A percentile compares a stretch with the other conserved stretches of the same genome.
These are phyloP conservation scores for Temnothorax nylanderi DNA, from an alignment of 1,140 invertebrate genomes.

Conservation along the genomic window DNA sequence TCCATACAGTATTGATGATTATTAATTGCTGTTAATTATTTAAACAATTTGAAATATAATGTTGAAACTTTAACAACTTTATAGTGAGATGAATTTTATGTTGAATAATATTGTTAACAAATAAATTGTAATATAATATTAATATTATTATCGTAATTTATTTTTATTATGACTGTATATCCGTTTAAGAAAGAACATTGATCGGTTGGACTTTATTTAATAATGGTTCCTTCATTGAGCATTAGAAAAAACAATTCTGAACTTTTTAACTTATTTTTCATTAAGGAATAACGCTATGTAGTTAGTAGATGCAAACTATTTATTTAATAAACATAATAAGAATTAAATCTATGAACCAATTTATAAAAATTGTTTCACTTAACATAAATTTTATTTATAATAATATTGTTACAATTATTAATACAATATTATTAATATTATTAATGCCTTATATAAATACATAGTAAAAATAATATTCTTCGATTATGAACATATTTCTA, in stretches of 20 bases:
- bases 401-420: slow-evolving; percentile 36
- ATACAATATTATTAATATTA: slow-evolving; percentile 61
- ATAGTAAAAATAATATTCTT: slow-evolving; percentile 59
- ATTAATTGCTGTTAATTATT: not conserved
- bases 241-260: not conserved
- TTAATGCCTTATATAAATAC: slow-evolving; percentile 64
- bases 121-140: slow-evolving; percentile 33
- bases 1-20: slow-evolving; percentile 8
- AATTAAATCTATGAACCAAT: not conserved
- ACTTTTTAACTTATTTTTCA: not conserved
- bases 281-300: not conserved
- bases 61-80: slow-evolving; percentile 15
- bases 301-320: not conserved
- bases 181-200: not conserved
- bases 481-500: not conserved
- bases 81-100: slow-evolving; percentile 29
- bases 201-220: not conserved
- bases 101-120: slow-evolving; percentile 52
- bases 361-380: slow-evolving; percentile 51
- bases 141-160: not conserved
- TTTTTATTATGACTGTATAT: not conserved
- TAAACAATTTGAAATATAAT: slow-evolving; percentile 1
- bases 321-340: not conserved
- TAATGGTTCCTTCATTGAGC: not conserved
- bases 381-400: slow-evolving; percentile 48